Base-by-base conservation (phyloP, 1,140 invertebrate genomes). In the Zaprionus taronus region DNA sequence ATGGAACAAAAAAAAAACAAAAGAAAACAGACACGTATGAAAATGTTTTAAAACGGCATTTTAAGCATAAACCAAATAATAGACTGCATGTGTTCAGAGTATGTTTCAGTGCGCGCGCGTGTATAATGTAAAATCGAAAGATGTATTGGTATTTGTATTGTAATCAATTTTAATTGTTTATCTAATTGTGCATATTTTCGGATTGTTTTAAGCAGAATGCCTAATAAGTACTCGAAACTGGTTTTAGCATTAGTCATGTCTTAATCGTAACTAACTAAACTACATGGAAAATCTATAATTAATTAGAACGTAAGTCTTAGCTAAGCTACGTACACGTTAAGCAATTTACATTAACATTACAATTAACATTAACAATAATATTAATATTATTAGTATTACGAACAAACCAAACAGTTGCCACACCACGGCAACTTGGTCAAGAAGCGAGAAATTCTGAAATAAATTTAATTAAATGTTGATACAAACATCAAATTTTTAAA, bases 1-100 rank as follows among this genome's bases (percentile, higher is more conserved):
- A 65, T 66, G 68, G 28, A 77, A 84, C 41, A 74, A 79, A 67
- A 61, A n/a, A 70, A 51, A 55, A 20, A 79, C 31, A 65, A 44
- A 44, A 17, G 6, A 60, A 70, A 68, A 66, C 22, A 56, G 58
- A 79, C 36, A 65, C 44, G 51, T 41, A 49, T 72, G 69, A 81
- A 91, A 91, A 91, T 83, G 78, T 89, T 89, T 89, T 89, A 85
- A 87, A 77, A 91, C 56, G 78, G 77, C 86, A 89, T 90, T 90
- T 90, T 90, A 90, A 47, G 60, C 53, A 72, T 41, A 64, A 38
- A 61, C 55, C 24, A 70, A 66, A 79, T 81, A 84, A 85, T 71
- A 72, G 86, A 91, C 80, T 91, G 83, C 56, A 86, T 91, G 87
- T 91, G 82, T 91, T 91, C 82, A 87, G 58, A 83, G 67, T 71